Base-by-base conservation (phyloP, 2,113 vertebrate genomes). In the Garra rufa region DNA sequence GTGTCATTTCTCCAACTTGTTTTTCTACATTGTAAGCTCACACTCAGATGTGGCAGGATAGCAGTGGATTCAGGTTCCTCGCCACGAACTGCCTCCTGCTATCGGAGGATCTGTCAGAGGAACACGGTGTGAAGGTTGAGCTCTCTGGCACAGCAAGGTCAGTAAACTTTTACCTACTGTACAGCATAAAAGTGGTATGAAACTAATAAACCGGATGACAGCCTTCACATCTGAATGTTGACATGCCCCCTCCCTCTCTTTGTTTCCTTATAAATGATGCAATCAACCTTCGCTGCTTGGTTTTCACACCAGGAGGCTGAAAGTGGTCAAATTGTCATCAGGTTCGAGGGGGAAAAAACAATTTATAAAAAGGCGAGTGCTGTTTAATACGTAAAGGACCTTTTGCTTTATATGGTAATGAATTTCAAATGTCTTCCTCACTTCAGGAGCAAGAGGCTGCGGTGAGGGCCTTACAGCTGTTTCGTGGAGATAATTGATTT, bases 401-500 rank as follows among this genome's bases (percentile, higher is more conserved):
- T 84, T 78, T 81, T 78, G 81, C 86, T 78, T 83, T 79, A 71
- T 86, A 83, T 76, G 86, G 88, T 85, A 87, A 89, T 89, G 88
- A 89, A 82, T 89, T 89, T 87, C 86, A 87, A 89, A 89, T 84
- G 84, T 83, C 83, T 82, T 85, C 57, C 82, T 87, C 88, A 86
- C 88, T 84, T 89, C 86, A 84, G 84, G 88, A 84, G 82, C 59
- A 63, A 82, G 77, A 84, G 85, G 83, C 80, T 85, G 86, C 44
- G 77, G 83, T 85, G 79, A 83, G 71, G 87, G 81, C 87, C 89
- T 85, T 90, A 89, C 91, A 83, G 88, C 86, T 87, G 86, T 87
- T 89, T 84, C 57, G 84, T 67, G n/a, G 86, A 89, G 88, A 89
- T 89, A 89, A 89, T 89, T 89, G 88, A 89, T 89, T 89, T 89